Evolutionary conservation across 1,140 invertebrate species (phyloP).

Genomic region (Pseudomyrmex gracilis): DNA sequence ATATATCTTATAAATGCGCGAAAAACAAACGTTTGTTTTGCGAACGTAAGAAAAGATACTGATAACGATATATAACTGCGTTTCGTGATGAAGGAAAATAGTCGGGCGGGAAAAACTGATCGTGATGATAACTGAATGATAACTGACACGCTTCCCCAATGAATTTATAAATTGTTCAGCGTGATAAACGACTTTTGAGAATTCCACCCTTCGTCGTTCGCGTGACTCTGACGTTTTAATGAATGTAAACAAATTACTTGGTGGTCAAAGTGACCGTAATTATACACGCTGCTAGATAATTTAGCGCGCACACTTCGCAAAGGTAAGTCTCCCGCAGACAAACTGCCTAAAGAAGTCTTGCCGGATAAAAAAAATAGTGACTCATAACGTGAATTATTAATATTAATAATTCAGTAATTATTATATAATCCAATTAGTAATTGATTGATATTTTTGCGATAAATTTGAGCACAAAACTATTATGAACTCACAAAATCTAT

Average conservation of each 20-base stretch:
- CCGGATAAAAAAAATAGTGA: no score
- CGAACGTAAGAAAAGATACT: conserved; percentile 8
- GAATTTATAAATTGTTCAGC: conserved; percentile 13
- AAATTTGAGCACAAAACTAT: no score
- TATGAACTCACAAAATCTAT: no score
- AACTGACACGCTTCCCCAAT: neutral
- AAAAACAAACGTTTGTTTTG: conserved; percentile 8
- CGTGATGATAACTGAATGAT: neutral
- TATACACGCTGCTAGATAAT: conserved; percentile 9
- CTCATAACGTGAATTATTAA: no score
- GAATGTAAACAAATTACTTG: neutral
- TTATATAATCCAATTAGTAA: no score
- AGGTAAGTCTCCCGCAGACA: neutral
- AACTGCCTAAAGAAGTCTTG: no score
- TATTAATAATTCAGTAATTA: no score
- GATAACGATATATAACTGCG: conserved; percentile 48
- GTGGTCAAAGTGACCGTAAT: conserved; percentile 12
- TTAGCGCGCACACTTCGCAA: neutral
- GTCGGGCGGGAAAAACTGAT: neutral
- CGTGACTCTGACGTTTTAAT: neutral
- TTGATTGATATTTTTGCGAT: no score
- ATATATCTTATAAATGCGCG: neutral
- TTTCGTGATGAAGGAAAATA: conserved; percentile 54
- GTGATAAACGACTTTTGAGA: neutral
- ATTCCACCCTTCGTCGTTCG: neutral